These are phyloP conservation scores for Astreopora myriophthalma DNA, from an alignment of 64 coral and sea anemone genomes.

Conservation along the genomic window DNA sequence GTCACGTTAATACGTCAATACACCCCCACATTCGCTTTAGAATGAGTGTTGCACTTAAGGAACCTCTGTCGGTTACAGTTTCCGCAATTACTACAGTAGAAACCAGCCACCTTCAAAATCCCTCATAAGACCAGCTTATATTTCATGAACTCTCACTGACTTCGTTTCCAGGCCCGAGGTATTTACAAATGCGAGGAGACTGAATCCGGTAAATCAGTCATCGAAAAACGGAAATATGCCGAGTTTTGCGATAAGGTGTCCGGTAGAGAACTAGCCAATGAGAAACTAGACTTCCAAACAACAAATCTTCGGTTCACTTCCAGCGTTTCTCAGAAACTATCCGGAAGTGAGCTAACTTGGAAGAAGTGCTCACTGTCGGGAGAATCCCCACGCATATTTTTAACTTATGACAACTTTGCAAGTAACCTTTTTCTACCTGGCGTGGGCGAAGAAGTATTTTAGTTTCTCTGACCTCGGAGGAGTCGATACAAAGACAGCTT, in stretches of 20 bases:
- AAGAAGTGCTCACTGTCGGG: not conserved
- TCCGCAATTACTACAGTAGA: conserved; percentile 3
- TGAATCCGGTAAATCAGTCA: not conserved
- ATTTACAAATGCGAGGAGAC: not conserved
- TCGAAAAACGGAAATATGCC: not conserved
- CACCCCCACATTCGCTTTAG: not conserved
- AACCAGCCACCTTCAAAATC: not conserved
- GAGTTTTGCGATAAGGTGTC: not conserved
- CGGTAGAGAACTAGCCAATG: not conserved
- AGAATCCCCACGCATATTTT: conserved; percentile 25
- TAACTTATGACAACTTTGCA: conserved; percentile 3
- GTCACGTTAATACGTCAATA: conserved; percentile 17
- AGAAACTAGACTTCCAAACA: not conserved
- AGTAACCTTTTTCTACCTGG: not conserved
- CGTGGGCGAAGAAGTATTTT: not conserved
- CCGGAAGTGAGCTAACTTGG: not conserved
- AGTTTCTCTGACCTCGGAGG: not conserved
- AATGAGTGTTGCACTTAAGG: not conserved
- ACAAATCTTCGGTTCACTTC: not conserved
- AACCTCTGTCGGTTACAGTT: not conserved
- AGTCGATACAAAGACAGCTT: not conserved
- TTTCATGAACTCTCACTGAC: not conserved
- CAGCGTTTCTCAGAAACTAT: conserved; percentile 25
- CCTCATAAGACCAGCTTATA: not conserved
- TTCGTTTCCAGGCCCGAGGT: not conserved